Evolutionary conservation across 2,888 invertebrate genomes (phyloP).

Genomic region (Phasia obesa): DNA sequence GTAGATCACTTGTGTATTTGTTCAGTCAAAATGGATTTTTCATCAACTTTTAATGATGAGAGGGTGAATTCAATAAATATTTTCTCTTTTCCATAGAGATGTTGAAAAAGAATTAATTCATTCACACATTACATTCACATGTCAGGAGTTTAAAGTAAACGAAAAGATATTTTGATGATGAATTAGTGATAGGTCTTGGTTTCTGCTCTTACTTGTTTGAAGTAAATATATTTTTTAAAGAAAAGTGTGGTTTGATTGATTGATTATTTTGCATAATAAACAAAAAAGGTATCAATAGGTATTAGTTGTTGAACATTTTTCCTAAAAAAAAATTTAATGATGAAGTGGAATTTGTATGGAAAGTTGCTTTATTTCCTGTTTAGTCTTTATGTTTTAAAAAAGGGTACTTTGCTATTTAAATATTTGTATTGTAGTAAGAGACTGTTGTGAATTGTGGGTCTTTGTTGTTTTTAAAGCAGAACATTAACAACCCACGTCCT

Average conservation of each 20-base stretch:
- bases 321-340: slow-evolving; percentile 17
- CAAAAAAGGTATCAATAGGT: slow-evolving; percentile 36
- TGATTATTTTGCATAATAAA: slow-evolving; percentile 56
- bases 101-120: slow-evolving; percentile 11
- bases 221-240: neutral
- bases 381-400: slow-evolving; percentile 1
- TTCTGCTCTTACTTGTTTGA: neutral
- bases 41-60: too few species aligned
- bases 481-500: slow-evolving; percentile 54
- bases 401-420: too few species aligned
- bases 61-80: slow-evolving; percentile 24
- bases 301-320: slow-evolving; percentile 15
- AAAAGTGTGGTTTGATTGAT: slow-evolving; percentile 58
- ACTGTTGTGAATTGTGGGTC: neutral
- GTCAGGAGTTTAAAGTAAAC: slow-evolving; percentile 22
- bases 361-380: slow-evolving; percentile 42
- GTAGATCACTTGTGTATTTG: too few species aligned
- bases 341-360: slow-evolving; percentile 10
- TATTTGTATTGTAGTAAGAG: neutral
- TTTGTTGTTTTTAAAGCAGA: neutral
- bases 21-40: too few species aligned
- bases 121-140: slow-evolving; percentile 14
- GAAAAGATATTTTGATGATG: slow-evolving; percentile 36
- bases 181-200: slow-evolving; percentile 33
- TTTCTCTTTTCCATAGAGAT: neutral